phyloP scores from a whole-genome alignment of 1,140 invertebrate species.

The Hirudo medicinalis region DNA sequence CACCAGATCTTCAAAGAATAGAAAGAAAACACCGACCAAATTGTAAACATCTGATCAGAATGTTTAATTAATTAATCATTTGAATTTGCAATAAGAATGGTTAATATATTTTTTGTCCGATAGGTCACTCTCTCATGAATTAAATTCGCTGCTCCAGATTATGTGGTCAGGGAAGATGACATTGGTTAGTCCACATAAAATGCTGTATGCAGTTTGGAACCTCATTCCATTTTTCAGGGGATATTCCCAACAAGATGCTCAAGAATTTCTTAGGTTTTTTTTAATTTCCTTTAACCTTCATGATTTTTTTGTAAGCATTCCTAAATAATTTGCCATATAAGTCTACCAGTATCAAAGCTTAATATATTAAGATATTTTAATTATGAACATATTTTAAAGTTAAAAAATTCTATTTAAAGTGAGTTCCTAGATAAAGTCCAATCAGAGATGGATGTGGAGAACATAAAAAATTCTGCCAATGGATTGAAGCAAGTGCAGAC shows the following conservation, averaged over 20 bases:
- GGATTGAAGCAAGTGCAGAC: not conserved
- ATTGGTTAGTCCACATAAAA: constrained; percentile 36
- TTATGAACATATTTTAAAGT: not conserved
- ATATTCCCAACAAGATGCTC: constrained; percentile 38
- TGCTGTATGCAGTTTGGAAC: constrained; percentile 34
- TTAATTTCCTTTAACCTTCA: constrained; percentile 12
- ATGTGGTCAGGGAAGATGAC: constrained; percentile 37
- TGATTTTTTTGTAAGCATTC: constrained; percentile 10
- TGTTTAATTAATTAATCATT: not conserved
- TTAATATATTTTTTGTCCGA: not conserved
- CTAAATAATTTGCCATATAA: not conserved
- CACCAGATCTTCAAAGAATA: not conserved
- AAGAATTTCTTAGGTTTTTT: constrained; percentile 35
- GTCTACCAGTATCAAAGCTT: too few relatives aligned
- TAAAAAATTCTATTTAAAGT: constrained; percentile 15
- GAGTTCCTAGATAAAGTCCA: constrained; percentile 27
- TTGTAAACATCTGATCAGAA: not conserved
- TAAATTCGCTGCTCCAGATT: constrained; percentile 34
- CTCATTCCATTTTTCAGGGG: constrained; percentile 35
- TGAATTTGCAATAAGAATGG: not conserved
- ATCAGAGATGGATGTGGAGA: constrained; percentile 22
- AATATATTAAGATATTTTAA: too few relatives aligned
- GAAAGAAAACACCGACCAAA: constrained; percentile 10
- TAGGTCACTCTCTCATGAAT: constrained; percentile 34
- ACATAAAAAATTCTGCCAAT: not conserved